These are phyloP conservation scores for Myrmecobius fasciatus DNA, from an alignment of 2,113 vertebrate species.

Conservation along the genomic window DNA sequence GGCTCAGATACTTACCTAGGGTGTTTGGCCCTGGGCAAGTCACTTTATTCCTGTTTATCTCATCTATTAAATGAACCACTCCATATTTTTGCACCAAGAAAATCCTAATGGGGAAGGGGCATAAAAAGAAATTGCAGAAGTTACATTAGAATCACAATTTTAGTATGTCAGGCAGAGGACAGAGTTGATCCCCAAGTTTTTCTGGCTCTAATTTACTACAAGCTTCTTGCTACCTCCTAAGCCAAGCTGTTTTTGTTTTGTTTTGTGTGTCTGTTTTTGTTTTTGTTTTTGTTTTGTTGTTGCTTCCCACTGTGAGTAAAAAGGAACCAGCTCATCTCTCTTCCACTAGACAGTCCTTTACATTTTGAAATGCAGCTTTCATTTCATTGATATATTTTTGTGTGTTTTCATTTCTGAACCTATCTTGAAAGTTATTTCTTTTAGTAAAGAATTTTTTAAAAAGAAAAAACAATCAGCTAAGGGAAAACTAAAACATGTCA, in stretches of 20 bases:
- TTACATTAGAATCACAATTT: background rate
- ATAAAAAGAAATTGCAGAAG: background rate
- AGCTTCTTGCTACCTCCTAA: background rate
- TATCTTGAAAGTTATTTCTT: background rate
- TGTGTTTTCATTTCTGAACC: background rate
- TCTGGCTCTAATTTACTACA: background rate
- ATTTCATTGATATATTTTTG: background rate
- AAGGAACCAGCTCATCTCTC: background rate
- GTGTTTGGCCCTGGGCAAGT: too few relatives aligned
- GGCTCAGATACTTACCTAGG: too few relatives aligned
- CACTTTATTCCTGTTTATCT: too few relatives aligned
- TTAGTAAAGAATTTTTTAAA: too few relatives aligned
- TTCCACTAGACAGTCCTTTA: background rate
- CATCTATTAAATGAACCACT: too few relatives aligned
- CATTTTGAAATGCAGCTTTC: background rate
- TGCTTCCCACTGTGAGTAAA: background rate
- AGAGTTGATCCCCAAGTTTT: background rate
- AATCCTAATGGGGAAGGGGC: too few relatives aligned
- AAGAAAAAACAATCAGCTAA: too few relatives aligned
- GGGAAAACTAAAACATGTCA: too few relatives aligned
- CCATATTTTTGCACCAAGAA: too few relatives aligned
- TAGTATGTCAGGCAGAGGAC: background rate
- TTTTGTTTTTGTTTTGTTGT: background rate
- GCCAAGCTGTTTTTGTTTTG: background rate
- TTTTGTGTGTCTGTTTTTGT: too few relatives aligned